Conservation (phyloP, 1,140 invertebrate species). For the Aphelinus atriplicis region DNA sequence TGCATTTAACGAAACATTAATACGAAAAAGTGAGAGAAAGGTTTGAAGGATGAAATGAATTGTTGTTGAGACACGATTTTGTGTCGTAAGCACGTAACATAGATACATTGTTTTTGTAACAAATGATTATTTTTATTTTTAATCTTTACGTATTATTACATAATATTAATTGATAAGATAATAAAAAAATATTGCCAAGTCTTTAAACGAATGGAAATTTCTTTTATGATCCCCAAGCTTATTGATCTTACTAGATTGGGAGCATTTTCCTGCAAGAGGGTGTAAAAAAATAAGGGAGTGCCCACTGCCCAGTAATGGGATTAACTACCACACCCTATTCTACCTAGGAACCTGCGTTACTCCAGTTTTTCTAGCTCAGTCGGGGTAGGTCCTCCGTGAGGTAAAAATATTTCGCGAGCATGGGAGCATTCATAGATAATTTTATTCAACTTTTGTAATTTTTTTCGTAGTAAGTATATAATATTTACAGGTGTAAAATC, state of each 20-base stretch:
- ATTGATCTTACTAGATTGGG: constrained; percentile 24
- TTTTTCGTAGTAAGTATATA: neutral
- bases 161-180: constrained; percentile 49
- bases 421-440: neutral
- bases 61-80: constrained; percentile 41
- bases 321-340: constrained; percentile 33
- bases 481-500: no score
- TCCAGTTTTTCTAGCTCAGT: constrained; percentile 22
- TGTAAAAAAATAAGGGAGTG: constrained; percentile 25
- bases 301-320: neutral
- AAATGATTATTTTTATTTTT: constrained; percentile 54
- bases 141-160: constrained; percentile 50
- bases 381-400: neutral
- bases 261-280: constrained; percentile 2
- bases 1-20: constrained; percentile 19
- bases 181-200: constrained; percentile 45
- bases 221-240: neutral
- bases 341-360: neutral
- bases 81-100: constrained; percentile 44
- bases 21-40: constrained; percentile 6
- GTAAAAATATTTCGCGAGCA: neutral
- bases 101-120: constrained; percentile 52
- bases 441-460: neutral
- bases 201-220: neutral
- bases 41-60: constrained; percentile 25